These are phyloP conservation scores for Gopherus evgoodei DNA, from an alignment of 2,113 vertebrate genomes.

Conservation along the genomic window DNA sequence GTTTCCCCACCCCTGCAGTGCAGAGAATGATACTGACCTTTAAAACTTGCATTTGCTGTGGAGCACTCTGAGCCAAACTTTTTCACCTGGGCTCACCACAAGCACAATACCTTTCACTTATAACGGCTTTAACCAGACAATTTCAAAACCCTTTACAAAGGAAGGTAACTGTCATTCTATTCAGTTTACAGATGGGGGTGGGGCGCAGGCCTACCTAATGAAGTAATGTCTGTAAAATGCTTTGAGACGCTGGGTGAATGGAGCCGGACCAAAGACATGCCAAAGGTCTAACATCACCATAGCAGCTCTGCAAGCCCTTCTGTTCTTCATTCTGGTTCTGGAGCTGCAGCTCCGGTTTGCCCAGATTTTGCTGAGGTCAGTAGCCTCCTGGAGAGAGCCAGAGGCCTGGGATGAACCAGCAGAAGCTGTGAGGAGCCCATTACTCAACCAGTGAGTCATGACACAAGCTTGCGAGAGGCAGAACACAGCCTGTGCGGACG, in stretches of 20 bases:
- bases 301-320: not conserved
- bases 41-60: not conserved
- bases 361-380: not conserved
- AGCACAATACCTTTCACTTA: not conserved
- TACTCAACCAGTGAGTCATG: not conserved
- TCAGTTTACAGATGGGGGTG: not conserved
- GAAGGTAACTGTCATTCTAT: not conserved
- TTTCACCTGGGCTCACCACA: not conserved
- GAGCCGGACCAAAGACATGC: not conserved
- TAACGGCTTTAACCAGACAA: not conserved
- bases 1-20: not conserved
- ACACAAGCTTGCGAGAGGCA: not conserved
- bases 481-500: not conserved
- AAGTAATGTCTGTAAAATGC: not conserved
- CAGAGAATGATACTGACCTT: not conserved
- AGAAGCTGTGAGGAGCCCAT: not conserved
- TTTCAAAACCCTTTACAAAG: not conserved
- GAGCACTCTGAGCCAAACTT: not conserved
- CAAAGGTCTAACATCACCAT: not conserved
- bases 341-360: not conserved
- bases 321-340: not conserved
- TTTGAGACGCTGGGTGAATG: not conserved
- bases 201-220: not conserved
- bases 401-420: not conserved
- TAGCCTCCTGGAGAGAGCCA: not conserved